Evolutionary conservation across 2,113 vertebrate species (phyloP).

Genomic region (Pionites leucogaster): DNA sequence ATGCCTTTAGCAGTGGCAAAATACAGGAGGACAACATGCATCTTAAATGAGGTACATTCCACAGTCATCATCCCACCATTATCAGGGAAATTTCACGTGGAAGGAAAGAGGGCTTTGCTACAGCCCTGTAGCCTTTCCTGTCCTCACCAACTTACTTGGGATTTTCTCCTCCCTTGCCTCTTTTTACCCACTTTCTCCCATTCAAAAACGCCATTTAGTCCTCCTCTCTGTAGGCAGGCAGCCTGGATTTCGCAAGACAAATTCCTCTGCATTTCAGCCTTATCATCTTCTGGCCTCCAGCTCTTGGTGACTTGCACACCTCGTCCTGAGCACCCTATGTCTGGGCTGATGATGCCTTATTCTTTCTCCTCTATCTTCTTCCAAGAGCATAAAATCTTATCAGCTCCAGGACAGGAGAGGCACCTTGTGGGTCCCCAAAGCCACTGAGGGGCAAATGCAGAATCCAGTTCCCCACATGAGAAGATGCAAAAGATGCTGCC

Average conservation of each 20-base stretch:
- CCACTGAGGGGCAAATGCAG: background rate
- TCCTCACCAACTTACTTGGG: background rate
- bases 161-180: background rate
- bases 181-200: background rate
- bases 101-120: background rate
- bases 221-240: background rate
- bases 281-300: background rate
- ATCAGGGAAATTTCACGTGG: background rate
- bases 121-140: background rate
- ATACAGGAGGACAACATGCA: fast-evolving
- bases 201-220: background rate
- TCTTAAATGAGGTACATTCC: fast-evolving
- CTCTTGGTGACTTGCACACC: background rate
- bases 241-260: background rate
- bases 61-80: background rate
- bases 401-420: background rate
- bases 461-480: background rate
- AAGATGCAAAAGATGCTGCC: background rate
- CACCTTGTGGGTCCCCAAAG: fast-evolving
- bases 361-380: background rate
- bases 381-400: background rate
- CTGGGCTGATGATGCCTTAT: background rate
- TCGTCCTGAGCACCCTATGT: fast-evolving
- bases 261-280: background rate
- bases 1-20: background rate